Evolutionary conservation across 2,888 invertebrate genomes (phyloP), one percentile per base, ranked within the genome.

Genomic region (Leistus spinibarbis): DNA sequence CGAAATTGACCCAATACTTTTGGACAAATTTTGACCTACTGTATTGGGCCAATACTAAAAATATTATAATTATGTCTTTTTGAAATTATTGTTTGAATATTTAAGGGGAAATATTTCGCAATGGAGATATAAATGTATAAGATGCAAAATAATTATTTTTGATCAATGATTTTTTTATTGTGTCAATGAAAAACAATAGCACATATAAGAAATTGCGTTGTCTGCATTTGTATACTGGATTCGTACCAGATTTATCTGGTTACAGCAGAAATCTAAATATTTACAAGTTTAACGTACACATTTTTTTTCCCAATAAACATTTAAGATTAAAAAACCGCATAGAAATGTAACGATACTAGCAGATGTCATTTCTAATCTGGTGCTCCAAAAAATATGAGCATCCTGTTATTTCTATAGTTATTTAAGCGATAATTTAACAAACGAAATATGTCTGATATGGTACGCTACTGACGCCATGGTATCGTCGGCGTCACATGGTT

Each of bases 401-500:
- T 40, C 5, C 40, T 40, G 40, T 7, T 40, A 7, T 13, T 40
- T 40, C 13, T 40, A 7, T 2, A 13, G 1, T 7, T 1, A 40
- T 40, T 40, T 40, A 40, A 4, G 40, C 40, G 40, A 0, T 40
- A 40, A 40, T 40, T 40, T 40, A 10, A 40, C 7, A 5, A 1
- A 40, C 40, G 7, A 40, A 40, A 40, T 5, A 0, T 40, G 40
- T 40, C 13, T n/a, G 16, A n/a, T 19, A 57, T 57, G 64, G 24
- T 64, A 64, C 64, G 64, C 64, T 16, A 64, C 64, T 64, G 64
- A 17, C 16, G 24, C 7, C 13, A 9, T 10, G 64, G n/a, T 64
- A 64, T 17, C 13, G 64, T 9, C 27, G 16, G 13, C 22, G 64
- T 64, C 64, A 64, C 64, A 23, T 64, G 64, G 64, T 64, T 10